These are phyloP conservation scores for Bruchidius siliquastri DNA, from an alignment of 2,888 invertebrate genomes.

Conservation along the genomic window DNA sequence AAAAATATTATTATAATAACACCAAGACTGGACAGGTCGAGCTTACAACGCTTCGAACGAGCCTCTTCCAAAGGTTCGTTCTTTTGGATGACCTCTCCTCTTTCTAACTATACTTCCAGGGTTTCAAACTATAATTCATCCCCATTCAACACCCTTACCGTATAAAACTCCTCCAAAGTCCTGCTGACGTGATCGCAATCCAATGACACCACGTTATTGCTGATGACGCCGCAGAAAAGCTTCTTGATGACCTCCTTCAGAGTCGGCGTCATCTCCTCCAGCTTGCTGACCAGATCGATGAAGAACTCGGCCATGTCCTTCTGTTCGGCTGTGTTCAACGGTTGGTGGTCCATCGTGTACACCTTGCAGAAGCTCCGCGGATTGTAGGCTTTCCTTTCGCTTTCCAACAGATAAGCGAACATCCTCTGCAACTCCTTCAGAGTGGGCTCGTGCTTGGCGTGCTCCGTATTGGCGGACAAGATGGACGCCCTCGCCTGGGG, in stretches of 20 bases:
- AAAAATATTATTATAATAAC: too few species aligned
- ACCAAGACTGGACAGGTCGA: too few species aligned
- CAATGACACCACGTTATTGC: slow-evolving; percentile 92
- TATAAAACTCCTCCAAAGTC: slow-evolving; percentile 93
- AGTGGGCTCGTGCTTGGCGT: slow-evolving; percentile 76
- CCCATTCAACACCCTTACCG: too few species aligned
- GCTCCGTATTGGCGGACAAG: slow-evolving; percentile 65
- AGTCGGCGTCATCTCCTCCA: slow-evolving; percentile 93
- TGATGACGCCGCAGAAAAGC: slow-evolving; percentile 88
- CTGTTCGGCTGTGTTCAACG: slow-evolving; percentile 92
- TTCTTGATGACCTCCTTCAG: slow-evolving; percentile 84
- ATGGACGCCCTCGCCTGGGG: slow-evolving; percentile 85
- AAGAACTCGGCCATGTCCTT: slow-evolving; percentile 99
- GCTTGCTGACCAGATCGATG: slow-evolving; percentile 90
- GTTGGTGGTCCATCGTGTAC: slow-evolving; percentile 96
- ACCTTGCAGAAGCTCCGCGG: slow-evolving; percentile 61
- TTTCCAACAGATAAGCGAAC: slow-evolving; percentile 93
- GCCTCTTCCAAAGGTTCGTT: too few species aligned
- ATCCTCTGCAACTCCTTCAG: slow-evolving; percentile 85
- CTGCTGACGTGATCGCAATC: slow-evolving; percentile 94
- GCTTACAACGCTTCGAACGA: too few species aligned
- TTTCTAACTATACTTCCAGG: too few species aligned
- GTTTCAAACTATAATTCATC: too few species aligned
- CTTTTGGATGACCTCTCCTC: too few species aligned
- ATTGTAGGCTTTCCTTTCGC: slow-evolving; percentile 92